These are phyloP conservation scores for Agrenia bidenticulata DNA, from an alignment of 2,888 invertebrate species.

Conservation along the genomic window DNA sequence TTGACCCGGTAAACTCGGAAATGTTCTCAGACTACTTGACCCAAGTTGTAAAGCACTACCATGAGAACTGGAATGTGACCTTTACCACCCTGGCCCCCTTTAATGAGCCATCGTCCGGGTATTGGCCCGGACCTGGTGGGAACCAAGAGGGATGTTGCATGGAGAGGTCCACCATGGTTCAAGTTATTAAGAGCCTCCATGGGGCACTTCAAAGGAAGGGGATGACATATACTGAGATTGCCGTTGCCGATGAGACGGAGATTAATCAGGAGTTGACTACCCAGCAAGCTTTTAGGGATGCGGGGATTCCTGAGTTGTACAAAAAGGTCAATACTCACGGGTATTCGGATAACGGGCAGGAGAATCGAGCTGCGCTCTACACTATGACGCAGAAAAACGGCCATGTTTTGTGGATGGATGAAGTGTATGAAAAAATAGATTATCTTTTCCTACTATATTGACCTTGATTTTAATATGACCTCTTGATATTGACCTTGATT, in stretches of 20 bases:
- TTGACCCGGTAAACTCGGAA: constrained; percentile 39
- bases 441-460: background rate
- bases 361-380: constrained; percentile 37
- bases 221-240: constrained; percentile 31
- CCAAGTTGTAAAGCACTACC: constrained; percentile 45
- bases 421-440: constrained; percentile 50
- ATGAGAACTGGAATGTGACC: constrained; percentile 36
- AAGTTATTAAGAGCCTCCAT: constrained; percentile 32
- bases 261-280: constrained; percentile 41
- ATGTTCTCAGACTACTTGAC: constrained; percentile 47
- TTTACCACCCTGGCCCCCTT: constrained; percentile 49
- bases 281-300: constrained; percentile 40
- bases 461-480: background rate
- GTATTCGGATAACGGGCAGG: constrained; percentile 40
- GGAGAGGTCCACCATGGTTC: constrained; percentile 42
- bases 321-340: constrained; percentile 50
- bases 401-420: constrained; percentile 51
- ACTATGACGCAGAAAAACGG: constrained; percentile 36
- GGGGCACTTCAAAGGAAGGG: constrained; percentile 27
- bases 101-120: constrained; percentile 49
- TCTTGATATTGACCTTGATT: too few relatives aligned
- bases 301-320: constrained; percentile 35
- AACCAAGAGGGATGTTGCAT: constrained; percentile 50
- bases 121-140: constrained; percentile 35
- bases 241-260: constrained; percentile 49